phyloP scores from a whole-genome alignment of 2,888 invertebrate species.

The Platycheirus albimanus region DNA sequence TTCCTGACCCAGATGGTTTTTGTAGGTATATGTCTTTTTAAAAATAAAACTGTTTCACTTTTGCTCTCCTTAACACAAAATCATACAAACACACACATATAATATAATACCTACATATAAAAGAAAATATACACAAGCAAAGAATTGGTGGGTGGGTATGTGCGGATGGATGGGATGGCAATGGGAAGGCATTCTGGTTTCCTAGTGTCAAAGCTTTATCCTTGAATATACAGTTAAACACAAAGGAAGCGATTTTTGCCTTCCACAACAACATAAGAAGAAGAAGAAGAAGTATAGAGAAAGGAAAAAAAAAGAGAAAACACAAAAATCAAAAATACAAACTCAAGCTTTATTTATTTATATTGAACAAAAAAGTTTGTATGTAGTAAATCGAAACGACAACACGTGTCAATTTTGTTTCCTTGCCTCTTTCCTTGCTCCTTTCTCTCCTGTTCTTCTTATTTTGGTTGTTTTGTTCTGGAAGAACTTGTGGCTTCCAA shows the following conservation, averaged over 20 bases:
- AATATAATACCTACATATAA: constrained; percentile 8
- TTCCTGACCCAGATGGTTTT: constrained; percentile 32
- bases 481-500: constrained; percentile 60
- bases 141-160: too few relatives aligned
- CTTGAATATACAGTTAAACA: constrained; percentile 34
- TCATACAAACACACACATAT: not conserved
- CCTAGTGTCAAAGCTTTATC: constrained; percentile 56
- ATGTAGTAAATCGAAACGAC: constrained; percentile 45
- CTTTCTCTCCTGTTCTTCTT: not conserved
- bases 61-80: not conserved
- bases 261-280: constrained; percentile 18
- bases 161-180: too few relatives aligned
- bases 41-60: constrained; percentile 24
- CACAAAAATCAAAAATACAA: constrained; percentile 47
- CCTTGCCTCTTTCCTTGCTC: constrained; percentile 6
- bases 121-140: not conserved
- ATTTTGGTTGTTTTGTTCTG: constrained; percentile 11
- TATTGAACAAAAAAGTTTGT: constrained; percentile 12
- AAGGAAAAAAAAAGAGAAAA: constrained; percentile 28
- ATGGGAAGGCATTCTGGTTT: constrained; percentile 1
- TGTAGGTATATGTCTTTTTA: not conserved
- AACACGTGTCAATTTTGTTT: constrained; percentile 68
- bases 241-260: constrained; percentile 40
- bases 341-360: constrained; percentile 41
- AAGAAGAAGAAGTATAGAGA: not conserved